Conservation (phyloP, 2,113 vertebrate genomes). For the Perognathus longimembris region DNA sequence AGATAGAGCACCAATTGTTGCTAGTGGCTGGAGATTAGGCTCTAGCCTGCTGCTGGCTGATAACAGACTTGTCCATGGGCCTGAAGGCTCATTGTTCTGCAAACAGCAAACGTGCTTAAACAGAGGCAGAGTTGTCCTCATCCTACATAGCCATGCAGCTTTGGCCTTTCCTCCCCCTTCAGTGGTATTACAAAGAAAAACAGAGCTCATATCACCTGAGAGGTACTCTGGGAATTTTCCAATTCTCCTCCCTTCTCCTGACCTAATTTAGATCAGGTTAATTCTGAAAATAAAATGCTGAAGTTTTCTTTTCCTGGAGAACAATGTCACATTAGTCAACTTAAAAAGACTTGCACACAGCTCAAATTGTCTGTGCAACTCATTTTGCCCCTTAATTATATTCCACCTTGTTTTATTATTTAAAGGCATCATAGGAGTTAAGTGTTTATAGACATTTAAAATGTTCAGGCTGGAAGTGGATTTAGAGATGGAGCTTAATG, state of each 20-base stretch:
- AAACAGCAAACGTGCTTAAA: slow-evolving; percentile 33
- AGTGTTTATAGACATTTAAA: slow-evolving; percentile 64
- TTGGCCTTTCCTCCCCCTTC: slow-evolving; percentile 24
- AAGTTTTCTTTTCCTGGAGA: slow-evolving; percentile 73
- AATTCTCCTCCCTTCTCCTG: not conserved
- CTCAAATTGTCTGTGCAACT: slow-evolving; percentile 71
- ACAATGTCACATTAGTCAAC: slow-evolving; percentile 77
- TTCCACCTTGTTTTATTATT: slow-evolving; percentile 80
- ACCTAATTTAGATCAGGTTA: slow-evolving; percentile 71
- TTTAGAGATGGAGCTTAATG: not conserved
- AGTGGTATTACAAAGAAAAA: slow-evolving; percentile 31
- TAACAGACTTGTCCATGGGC: slow-evolving; percentile 73
- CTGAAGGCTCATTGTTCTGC: slow-evolving; percentile 71
- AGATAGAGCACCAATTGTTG: slow-evolving; percentile 74
- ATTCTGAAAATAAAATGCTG: slow-evolving; percentile 76
- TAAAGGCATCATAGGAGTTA: slow-evolving; percentile 59
- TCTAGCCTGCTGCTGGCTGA: slow-evolving; percentile 77
- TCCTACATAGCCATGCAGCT: not conserved
- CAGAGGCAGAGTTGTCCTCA: not conserved
- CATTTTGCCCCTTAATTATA: slow-evolving; percentile 73
- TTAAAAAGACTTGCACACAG: slow-evolving; percentile 71
- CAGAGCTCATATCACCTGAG: slow-evolving; percentile 51
- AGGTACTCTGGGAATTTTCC: slow-evolving; percentile 28
- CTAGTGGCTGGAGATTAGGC: slow-evolving; percentile 77
- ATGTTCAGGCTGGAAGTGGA: not conserved